These are phyloP conservation scores for Phrynocephalus guinanensis DNA, from an alignment of 2,797 vertebrate genomes.

Conservation along the genomic window DNA sequence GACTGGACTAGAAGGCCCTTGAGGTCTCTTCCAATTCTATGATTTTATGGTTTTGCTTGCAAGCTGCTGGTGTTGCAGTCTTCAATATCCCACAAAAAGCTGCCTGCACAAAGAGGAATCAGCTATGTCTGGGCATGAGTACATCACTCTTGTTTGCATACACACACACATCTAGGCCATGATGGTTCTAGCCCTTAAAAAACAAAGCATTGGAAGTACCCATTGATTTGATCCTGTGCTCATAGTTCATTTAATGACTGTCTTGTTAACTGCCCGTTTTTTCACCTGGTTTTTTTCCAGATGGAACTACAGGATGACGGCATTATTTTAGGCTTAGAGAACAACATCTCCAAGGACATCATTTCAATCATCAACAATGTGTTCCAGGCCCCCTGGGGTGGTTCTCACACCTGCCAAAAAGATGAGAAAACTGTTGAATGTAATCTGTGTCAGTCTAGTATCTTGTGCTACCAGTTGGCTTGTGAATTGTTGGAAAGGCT, in stretches of 20 bases:
- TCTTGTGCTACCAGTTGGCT: slow-evolving; percentile 97
- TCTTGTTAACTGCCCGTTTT: neutral
- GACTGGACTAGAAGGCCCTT: no score
- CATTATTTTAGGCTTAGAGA: slow-evolving; percentile 94
- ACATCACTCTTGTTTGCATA: neutral
- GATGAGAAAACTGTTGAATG: slow-evolving; percentile 95
- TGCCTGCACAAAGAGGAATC: neutral
- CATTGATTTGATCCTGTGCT: neutral
- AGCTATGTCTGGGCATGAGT: neutral
- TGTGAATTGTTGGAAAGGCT: slow-evolving; percentile 95
- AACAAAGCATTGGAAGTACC: neutral
- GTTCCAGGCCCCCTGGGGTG: slow-evolving; percentile 98
- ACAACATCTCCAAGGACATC: slow-evolving; percentile 94
- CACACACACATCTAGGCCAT: neutral
- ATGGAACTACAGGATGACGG: slow-evolving; percentile 99
- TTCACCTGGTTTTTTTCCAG: slow-evolving; percentile 77
- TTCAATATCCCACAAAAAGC: no score
- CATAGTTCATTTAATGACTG: neutral
- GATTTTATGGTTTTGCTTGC: no score
- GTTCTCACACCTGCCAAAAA: slow-evolving; percentile 97
- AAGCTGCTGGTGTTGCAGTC: no score
- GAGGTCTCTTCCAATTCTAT: no score
- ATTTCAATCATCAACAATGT: slow-evolving; percentile 98
- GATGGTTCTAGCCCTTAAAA: neutral
- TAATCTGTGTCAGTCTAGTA: slow-evolving; percentile 96